Evolutionary conservation across 2,797 vertebrate species (phyloP).

Genomic region (Nannoperca obscura): DNA sequence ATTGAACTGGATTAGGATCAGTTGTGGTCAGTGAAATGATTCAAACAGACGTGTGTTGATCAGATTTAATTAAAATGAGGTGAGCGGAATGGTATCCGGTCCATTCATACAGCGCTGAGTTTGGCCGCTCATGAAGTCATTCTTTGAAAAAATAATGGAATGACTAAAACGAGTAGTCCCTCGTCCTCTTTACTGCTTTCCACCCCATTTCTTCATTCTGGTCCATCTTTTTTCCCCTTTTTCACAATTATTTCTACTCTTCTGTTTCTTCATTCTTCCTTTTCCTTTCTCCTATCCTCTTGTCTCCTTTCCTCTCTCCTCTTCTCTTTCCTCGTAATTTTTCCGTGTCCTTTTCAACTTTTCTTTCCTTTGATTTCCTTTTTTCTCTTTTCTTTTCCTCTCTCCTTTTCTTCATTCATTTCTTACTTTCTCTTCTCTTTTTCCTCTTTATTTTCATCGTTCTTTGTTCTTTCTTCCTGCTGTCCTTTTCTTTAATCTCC

Average conservation of each 20-base stretch:
- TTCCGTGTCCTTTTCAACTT: neutral
- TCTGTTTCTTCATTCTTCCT: neutral
- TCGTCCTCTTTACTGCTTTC: conserved; percentile 29
- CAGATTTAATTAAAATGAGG: conserved; percentile 41
- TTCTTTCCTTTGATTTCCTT: conserved; percentile 61
- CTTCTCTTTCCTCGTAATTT: neutral
- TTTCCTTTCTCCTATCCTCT: neutral
- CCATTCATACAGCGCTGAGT: conserved; percentile 18
- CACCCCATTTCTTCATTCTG: conserved; percentile 19
- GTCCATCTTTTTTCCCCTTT: neutral
- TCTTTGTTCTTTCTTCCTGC: neutral
- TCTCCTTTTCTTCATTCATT: neutral
- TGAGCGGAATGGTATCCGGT: conserved; percentile 29
- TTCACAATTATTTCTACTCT: neutral
- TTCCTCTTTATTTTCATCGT: neutral
- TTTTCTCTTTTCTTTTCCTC: no score
- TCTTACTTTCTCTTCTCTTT: neutral
- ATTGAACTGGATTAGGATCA: conserved; percentile 47
- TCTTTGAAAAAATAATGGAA: conserved; percentile 11
- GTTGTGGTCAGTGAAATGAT: conserved; percentile 35
- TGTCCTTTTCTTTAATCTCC: neutral
- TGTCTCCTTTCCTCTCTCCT: neutral
- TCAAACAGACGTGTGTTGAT: conserved; percentile 40
- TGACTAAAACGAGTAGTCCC: conserved; percentile 46
- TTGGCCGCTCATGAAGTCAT: conserved; percentile 37